phyloP scores from a whole-genome alignment of 2,888 invertebrate species.

The Acanthosepion pharaonis region DNA sequence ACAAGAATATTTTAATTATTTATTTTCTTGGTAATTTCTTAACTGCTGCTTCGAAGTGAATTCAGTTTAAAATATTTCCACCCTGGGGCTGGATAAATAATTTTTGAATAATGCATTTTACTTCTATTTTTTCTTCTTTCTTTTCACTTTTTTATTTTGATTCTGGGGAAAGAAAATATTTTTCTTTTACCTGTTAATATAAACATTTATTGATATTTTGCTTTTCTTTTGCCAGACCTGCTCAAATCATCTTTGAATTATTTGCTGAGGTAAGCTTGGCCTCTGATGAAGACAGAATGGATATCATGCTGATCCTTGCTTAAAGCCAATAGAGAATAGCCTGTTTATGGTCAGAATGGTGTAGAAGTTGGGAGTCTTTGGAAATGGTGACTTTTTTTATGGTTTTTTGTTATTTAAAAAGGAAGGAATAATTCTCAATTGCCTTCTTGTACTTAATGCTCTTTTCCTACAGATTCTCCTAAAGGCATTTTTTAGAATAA shows the following conservation, averaged over 20 bases:
- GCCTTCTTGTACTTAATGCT: neutral
- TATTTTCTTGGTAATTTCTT: neutral
- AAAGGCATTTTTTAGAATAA: slow-evolving; percentile 7
- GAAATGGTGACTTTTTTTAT: neutral
- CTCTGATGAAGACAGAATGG: neutral
- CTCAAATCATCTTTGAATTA: slow-evolving; percentile 4
- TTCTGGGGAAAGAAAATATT: neutral
- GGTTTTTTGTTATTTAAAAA: neutral
- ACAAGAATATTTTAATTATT: neutral
- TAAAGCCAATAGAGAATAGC: neutral
- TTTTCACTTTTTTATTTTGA: neutral
- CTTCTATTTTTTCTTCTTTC: neutral
- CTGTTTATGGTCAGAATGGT: neutral
- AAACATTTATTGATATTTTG: neutral
- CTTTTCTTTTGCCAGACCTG: neutral
- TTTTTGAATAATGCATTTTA: slow-evolving; percentile 33
- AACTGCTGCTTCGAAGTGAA: neutral
- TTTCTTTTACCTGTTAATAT: neutral
- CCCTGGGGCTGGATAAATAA: slow-evolving; percentile 12
- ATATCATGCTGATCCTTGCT: neutral
- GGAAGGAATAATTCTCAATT: neutral
- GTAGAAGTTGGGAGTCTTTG: neutral
- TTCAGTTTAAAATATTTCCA: slow-evolving; percentile 1
- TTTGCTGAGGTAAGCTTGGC: neutral
- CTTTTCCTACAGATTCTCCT: neutral